phyloP scores from a whole-genome alignment of 2,888 invertebrate genomes.

The Clanis bilineata region DNA sequence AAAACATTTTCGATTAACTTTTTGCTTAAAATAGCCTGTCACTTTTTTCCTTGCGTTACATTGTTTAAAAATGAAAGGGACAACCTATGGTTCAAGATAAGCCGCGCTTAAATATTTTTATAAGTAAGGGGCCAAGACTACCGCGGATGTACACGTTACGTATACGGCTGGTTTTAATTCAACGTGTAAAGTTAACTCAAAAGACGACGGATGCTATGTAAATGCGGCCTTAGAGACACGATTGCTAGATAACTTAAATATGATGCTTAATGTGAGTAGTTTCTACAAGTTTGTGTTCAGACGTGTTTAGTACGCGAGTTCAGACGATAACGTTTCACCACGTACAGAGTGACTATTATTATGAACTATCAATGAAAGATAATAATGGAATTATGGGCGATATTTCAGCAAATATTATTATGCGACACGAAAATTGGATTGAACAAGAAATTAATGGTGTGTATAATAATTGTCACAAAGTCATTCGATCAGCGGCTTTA shows the following conservation, averaged over 20 bases:
- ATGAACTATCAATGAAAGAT: constrained; percentile 14
- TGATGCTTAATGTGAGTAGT: constrained; percentile 27
- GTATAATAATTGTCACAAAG: no score
- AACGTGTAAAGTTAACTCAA: neutral
- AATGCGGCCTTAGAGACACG: constrained; percentile 16
- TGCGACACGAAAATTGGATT: no score
- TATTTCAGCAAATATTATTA: neutral
- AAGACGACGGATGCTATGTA: neutral
- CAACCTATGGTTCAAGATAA: no score
- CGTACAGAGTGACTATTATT: neutral
- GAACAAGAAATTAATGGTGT: no score
- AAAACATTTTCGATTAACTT: no score
- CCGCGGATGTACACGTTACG: no score
- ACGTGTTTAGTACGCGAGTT: neutral
- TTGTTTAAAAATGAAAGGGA: no score
- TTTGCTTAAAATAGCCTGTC: no score
- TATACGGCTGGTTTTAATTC: neutral
- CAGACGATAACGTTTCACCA: neutral
- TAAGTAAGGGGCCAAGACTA: no score
- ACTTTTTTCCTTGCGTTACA: no score
- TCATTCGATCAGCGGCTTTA: no score
- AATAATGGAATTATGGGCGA: neutral
- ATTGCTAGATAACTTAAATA: constrained; percentile 34
- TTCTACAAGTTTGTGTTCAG: constrained; percentile 26
- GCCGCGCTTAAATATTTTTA: no score